Conservation (phyloP, 2,888 invertebrate species). For the Teleogryllus oceanicus region DNA sequence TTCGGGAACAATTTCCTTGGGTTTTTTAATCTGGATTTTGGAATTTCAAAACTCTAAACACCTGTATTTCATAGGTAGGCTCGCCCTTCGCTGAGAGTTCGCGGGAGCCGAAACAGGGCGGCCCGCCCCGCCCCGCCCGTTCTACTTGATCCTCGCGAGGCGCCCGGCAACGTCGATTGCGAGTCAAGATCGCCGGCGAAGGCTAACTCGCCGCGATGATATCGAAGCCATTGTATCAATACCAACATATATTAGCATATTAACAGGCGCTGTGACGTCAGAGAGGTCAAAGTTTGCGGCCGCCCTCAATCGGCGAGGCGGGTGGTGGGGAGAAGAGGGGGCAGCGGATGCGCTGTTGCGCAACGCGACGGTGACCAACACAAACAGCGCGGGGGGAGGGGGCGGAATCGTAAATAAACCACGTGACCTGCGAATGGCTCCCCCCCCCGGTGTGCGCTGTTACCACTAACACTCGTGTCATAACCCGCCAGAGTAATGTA, state of each 20-base stretch:
- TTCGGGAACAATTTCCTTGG: too few relatives aligned
- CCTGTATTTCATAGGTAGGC: too few relatives aligned
- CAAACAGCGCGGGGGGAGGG: too few relatives aligned
- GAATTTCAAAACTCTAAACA: too few relatives aligned
- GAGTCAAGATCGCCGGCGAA: slow-evolving; percentile 1
- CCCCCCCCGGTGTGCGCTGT: too few relatives aligned
- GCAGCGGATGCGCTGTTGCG: neutral
- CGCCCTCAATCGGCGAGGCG: neutral
- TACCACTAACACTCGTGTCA: too few relatives aligned
- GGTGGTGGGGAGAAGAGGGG: neutral
- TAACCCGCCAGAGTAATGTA: too few relatives aligned
- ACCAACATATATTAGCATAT: slow-evolving; percentile 18
- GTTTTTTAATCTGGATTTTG: too few relatives aligned
- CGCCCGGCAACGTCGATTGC: neutral
- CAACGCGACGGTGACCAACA: neutral
- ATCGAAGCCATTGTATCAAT: slow-evolving; percentile 18
- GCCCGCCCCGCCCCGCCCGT: neutral
- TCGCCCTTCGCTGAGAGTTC: neutral
- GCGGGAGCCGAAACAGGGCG: neutral
- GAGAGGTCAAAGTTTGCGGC: slow-evolving; percentile 3
- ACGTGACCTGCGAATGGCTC: too few relatives aligned
- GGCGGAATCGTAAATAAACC: too few relatives aligned
- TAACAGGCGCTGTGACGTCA: slow-evolving; percentile 10
- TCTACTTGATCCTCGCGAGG: neutral
- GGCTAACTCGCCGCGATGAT: neutral